Percentiles rank a stretch among this genome's conserved stretches.
These are phyloP conservation scores for Eulithis testata DNA, from an alignment of 2,888 invertebrate species.

Conservation along the genomic window DNA sequence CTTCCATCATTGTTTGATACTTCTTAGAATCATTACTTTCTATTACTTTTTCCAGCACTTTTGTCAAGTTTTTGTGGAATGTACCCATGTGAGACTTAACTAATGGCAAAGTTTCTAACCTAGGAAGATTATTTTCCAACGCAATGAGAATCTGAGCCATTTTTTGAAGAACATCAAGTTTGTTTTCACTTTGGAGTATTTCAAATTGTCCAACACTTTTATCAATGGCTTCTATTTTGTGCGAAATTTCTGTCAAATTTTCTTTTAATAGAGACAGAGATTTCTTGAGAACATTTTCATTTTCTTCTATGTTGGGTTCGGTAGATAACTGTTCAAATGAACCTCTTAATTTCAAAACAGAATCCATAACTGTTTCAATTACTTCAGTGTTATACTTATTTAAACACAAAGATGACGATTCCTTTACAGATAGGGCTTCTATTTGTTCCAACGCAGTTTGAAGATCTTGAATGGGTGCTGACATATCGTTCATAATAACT, in stretches of 20 bases:
- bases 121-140: slow-evolving; percentile 70
- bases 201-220: slow-evolving; percentile 67
- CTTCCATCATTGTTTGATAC: slow-evolving; percentile 69
- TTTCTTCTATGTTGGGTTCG: slow-evolving; percentile 57
- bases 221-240: slow-evolving; percentile 63
- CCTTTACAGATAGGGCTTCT: slow-evolving; percentile 81
- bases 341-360: slow-evolving; percentile 86
- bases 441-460: slow-evolving; percentile 77
- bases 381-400: slow-evolving; percentile 84
- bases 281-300: slow-evolving; percentile 60
- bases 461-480: slow-evolving; percentile 77
- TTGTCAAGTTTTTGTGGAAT: slow-evolving; percentile 81
- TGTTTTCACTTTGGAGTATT: slow-evolving; percentile 74
- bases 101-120: slow-evolving; percentile 58
- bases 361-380: slow-evolving; percentile 86
- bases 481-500: slow-evolving; percentile 74
- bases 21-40: slow-evolving; percentile 76
- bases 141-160: slow-evolving; percentile 77
- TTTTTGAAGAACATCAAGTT: slow-evolving; percentile 72
- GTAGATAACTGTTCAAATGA: slow-evolving; percentile 80
- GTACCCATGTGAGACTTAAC: slow-evolving; percentile 62
- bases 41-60: slow-evolving; percentile 83
- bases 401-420: slow-evolving; percentile 64
- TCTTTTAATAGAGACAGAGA: slow-evolving; percentile 63
- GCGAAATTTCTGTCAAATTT: slow-evolving; percentile 67